phyloP scores from a whole-genome alignment of 2,888 invertebrate genomes.

The Byasa hedistus region DNA sequence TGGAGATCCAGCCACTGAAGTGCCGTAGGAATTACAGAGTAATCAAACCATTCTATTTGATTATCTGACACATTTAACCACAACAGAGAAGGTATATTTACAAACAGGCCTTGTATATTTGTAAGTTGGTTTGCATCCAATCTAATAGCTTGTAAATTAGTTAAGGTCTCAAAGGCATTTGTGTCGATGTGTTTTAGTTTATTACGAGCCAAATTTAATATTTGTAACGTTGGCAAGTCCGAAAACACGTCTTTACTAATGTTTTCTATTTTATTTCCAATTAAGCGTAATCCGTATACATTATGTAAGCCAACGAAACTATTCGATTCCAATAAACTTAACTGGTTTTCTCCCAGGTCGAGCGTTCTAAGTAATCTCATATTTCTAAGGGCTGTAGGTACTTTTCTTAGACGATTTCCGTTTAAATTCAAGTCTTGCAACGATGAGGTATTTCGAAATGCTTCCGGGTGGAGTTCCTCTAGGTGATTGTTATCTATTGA shows the following conservation, averaged over 20 bases:
- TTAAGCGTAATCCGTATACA: constrained; percentile 91
- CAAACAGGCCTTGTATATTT: constrained; percentile 91
- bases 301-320: constrained; percentile 91
- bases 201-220: constrained; percentile 93
- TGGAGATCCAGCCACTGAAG: constrained; percentile 95
- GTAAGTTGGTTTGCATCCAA: constrained; percentile 91
- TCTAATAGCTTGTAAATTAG: constrained; percentile 90
- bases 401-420: constrained; percentile 89
- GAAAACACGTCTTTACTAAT: constrained; percentile 89
- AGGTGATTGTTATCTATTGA: constrained; percentile 92
- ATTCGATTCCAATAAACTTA: constrained; percentile 88
- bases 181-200: constrained; percentile 88
- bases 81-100: constrained; percentile 88
- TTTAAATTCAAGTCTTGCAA: constrained; percentile 94
- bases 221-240: constrained; percentile 89
- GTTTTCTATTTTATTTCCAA: constrained; percentile 92
- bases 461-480: constrained; percentile 90
- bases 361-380: constrained; percentile 92
- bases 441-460: constrained; percentile 94
- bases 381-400: constrained; percentile 90
- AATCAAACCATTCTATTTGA: constrained; percentile 93
- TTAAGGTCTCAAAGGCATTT: constrained; percentile 89
- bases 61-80: constrained; percentile 96
- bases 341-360: constrained; percentile 94
- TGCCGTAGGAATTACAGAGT: constrained; percentile 88